Conservation (phyloP, 2,888 invertebrate species). For the Trachelus iudaicus region DNA sequence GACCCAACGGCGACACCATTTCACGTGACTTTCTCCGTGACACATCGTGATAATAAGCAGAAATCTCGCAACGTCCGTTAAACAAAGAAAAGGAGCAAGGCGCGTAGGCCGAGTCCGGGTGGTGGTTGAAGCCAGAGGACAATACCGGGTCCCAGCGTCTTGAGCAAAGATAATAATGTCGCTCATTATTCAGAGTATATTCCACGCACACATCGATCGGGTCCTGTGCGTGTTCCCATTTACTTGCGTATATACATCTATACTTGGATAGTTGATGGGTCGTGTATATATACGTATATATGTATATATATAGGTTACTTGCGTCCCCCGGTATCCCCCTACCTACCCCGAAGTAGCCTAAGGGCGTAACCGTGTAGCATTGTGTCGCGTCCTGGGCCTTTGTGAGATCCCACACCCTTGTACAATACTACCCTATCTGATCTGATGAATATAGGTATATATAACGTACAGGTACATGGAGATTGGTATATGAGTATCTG, state of each 20-base stretch:
- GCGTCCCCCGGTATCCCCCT: neutral
- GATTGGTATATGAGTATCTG: no score
- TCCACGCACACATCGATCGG: neutral
- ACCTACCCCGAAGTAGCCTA: neutral
- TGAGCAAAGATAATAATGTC: conserved; percentile 5
- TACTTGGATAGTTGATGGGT: neutral
- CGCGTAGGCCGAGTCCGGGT: neutral
- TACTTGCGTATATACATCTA: neutral
- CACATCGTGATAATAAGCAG: neutral
- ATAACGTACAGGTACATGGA: neutral
- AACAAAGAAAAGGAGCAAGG: conserved; percentile 1
- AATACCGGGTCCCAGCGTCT: conserved; percentile 2
- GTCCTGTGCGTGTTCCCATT: neutral
- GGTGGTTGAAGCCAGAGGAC: neutral
- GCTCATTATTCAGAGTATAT: conserved; percentile 6
- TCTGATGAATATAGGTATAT: neutral
- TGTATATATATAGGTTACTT: no score
- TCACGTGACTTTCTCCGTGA: neutral
- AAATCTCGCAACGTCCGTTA: conserved; percentile 5
- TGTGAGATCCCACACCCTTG: neutral
- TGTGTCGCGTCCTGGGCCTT: conserved; percentile 1
- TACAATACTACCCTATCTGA: neutral
- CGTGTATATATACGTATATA: no score
- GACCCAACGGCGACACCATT: no score
- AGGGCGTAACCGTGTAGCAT: conserved; percentile 5